Conservation (phyloP, 2,113 vertebrate species). For the Nothocercus nigrocapillus region DNA sequence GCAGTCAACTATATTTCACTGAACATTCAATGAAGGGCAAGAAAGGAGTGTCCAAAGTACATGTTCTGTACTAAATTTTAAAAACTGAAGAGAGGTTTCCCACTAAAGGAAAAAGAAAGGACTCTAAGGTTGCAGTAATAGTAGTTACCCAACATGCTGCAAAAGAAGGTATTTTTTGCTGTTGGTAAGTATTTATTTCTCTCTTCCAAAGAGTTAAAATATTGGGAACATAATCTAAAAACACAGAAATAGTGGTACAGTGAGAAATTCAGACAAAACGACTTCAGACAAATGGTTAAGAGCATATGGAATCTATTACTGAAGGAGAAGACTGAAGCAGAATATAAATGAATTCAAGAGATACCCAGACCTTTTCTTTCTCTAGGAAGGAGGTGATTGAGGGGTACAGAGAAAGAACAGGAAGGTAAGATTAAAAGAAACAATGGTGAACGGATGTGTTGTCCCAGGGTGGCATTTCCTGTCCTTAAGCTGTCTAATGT, state of each 20-base stretch:
- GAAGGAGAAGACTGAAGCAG: not conserved
- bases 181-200: not conserved
- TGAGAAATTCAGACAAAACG: not conserved
- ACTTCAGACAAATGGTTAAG: not conserved
- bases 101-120: not conserved
- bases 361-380: not conserved
- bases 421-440: not conserved
- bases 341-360: not conserved
- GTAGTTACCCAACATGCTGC: not conserved
- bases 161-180: not conserved
- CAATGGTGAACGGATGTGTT: not conserved
- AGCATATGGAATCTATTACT: conserved; percentile 42
- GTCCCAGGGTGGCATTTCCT: conserved; percentile 9
- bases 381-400: not conserved
- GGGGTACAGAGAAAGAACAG: not conserved
- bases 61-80: not conserved
- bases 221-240: not conserved
- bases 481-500: not conserved
- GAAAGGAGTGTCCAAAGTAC: not conserved
- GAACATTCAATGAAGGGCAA: not conserved
- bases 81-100: accelerated
- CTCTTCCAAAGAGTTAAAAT: not conserved
- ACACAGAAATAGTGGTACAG: not conserved
- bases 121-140: not conserved
- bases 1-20: accelerated